phyloP scores from a whole-genome alignment of 1,140 invertebrate species.

The Drosophila gunungcola region DNA sequence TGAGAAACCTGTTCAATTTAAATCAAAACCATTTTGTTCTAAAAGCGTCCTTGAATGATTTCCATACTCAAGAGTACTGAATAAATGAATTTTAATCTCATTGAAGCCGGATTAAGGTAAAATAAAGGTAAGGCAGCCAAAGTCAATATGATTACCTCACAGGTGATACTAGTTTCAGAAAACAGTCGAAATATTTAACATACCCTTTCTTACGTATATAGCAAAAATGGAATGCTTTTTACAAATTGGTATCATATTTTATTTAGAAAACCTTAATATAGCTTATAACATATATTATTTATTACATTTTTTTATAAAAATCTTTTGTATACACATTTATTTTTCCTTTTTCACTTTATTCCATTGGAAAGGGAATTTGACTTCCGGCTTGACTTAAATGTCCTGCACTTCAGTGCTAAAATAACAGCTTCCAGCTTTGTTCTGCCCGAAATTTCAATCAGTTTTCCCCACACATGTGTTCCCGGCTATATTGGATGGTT shows the following conservation, averaged over 20 bases:
- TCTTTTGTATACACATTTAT: too few relatives aligned
- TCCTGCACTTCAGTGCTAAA: conserved; percentile 11
- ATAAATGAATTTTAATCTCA: conserved; percentile 23
- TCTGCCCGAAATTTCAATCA: conserved; percentile 68
- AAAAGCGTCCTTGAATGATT: neutral
- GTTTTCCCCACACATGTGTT: conserved; percentile 38
- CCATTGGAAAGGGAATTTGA: conserved; percentile 36
- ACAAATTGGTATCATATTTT: neutral
- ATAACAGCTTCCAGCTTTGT: conserved; percentile 38
- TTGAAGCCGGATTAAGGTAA: neutral
- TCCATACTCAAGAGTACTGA: neutral
- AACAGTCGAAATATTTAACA: neutral
- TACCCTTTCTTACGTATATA: neutral
- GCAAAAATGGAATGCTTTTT: neutral
- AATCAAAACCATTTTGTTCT: conserved; percentile 2
- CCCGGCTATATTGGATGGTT: conserved; percentile 9
- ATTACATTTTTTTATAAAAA: too few relatives aligned
- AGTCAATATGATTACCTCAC: neutral
- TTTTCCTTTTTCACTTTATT: neutral
- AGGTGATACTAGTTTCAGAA: neutral
- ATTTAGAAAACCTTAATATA: too few relatives aligned
- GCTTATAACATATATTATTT: too few relatives aligned
- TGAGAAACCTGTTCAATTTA: neutral
- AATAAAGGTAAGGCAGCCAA: neutral
- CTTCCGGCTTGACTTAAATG: conserved; percentile 2